Percentiles rank a stretch among this genome's conserved stretches.
Conservation (phyloP, 2,113 vertebrate species). For the Pitta sordida region DNA sequence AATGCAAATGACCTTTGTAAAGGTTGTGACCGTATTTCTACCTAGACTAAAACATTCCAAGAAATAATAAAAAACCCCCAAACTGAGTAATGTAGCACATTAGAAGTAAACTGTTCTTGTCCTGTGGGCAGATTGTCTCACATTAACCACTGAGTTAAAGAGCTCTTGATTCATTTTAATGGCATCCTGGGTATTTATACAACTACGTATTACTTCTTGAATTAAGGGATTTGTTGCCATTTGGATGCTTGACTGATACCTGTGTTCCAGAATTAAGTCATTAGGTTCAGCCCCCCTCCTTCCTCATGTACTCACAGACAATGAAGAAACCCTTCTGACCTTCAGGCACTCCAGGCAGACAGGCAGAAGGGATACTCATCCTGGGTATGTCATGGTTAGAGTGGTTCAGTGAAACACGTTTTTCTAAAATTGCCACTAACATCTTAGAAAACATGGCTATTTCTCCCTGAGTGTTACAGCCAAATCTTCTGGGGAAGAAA, state of each 20-base stretch:
- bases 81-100: neutral
- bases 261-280: constrained; percentile 11
- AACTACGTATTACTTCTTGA: constrained; percentile 1
- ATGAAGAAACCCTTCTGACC: constrained; percentile 22
- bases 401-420: neutral
- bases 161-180: constrained; percentile 56
- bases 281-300: neutral
- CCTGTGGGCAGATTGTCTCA: constrained; percentile 13
- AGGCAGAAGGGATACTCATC: constrained; percentile 19
- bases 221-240: neutral
- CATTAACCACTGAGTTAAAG: constrained; percentile 17
- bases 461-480: neutral
- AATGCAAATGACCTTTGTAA: neutral
- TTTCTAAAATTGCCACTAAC: neutral
- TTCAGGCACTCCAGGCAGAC: neutral
- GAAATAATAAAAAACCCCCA: neutral
- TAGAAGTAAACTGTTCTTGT: neutral
- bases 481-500: neutral
- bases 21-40: neutral
- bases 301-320: neutral
- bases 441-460: neutral
- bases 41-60: neutral
- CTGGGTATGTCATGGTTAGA: neutral
- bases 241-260: neutral
- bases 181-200: neutral